phyloP scores from a whole-genome alignment of 2,888 invertebrate genomes.

The Zygaena filipendulae region DNA sequence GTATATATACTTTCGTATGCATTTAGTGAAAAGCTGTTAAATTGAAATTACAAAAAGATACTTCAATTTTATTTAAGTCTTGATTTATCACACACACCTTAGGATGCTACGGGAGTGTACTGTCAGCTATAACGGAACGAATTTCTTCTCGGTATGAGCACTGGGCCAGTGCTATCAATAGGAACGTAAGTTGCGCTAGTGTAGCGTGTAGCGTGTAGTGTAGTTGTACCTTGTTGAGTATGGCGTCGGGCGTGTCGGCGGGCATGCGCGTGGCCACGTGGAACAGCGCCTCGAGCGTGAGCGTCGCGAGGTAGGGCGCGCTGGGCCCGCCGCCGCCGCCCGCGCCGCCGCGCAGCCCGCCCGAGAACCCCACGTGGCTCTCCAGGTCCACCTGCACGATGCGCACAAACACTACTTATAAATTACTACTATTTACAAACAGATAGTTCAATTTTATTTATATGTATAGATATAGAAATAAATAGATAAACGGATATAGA shows the following conservation, averaged over 20 bases:
- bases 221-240: conserved; percentile 79
- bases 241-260: conserved; percentile 86
- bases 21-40: too few species aligned
- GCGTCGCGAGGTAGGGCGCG: conserved; percentile 95
- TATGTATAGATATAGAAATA: not conserved
- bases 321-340: conserved; percentile 91
- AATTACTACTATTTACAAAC: conserved; percentile 3
- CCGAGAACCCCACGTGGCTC: conserved; percentile 94
- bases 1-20: too few species aligned
- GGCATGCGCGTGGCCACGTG: conserved; percentile 99
- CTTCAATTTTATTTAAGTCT: too few species aligned
- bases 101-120: too few species aligned
- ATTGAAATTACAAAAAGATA: too few species aligned
- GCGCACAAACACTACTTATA: too few species aligned
- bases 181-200: too few species aligned
- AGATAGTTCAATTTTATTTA: too few species aligned
- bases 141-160: not conserved
- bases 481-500: too few species aligned
- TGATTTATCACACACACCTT: too few species aligned
- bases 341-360: conserved; percentile 90
- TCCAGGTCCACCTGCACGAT: conserved; percentile 91
- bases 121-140: too few species aligned
- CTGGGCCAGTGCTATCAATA: not conserved
- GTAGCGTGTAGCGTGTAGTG: not conserved
- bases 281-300: conserved; percentile 93